These are phyloP conservation scores for Melipona beecheii DNA, from an alignment of 2,888 invertebrate genomes.

Conservation along the genomic window DNA sequence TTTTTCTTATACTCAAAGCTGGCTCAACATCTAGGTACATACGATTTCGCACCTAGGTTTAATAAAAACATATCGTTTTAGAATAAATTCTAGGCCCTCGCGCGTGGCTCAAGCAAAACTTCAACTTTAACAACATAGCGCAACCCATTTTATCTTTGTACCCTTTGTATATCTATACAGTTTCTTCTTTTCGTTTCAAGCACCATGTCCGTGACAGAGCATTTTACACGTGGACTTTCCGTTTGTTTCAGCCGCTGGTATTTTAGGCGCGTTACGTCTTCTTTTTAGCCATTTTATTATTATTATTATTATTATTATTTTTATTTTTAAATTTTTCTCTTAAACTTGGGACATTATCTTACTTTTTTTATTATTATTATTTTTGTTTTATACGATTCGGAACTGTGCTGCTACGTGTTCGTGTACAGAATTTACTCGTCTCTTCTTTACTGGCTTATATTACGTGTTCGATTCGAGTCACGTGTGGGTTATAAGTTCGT, in stretches of 20 bases:
- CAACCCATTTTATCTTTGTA: background rate
- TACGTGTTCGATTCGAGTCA: background rate
- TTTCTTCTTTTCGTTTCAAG: background rate
- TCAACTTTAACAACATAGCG: slow-evolving; percentile 32
- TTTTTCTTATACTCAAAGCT: slow-evolving; percentile 2
- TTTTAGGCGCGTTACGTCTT: background rate
- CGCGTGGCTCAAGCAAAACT: slow-evolving; percentile 41
- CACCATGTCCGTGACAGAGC: slow-evolving; percentile 9
- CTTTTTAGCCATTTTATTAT: background rate
- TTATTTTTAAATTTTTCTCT: too few species aligned
- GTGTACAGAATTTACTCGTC: background rate
- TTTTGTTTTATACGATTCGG: background rate
- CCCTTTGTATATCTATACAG: background rate
- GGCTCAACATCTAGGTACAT: slow-evolving; percentile 11
- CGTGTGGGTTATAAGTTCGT: background rate
- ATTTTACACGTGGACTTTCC: background rate
- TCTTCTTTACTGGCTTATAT: background rate
- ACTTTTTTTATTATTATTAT: background rate
- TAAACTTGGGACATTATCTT: background rate
- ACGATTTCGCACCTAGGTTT: slow-evolving; percentile 25
- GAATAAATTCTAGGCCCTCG: slow-evolving; percentile 53
- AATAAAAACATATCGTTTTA: slow-evolving; percentile 54
- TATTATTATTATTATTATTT: background rate
- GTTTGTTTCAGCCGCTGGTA: background rate
- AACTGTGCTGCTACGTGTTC: slow-evolving; percentile 11